Percentiles rank a stretch among this genome's conserved stretches.
These are phyloP conservation scores for Elanoides forficatus DNA, from an alignment of 2,113 vertebrate genomes.

Conservation along the genomic window DNA sequence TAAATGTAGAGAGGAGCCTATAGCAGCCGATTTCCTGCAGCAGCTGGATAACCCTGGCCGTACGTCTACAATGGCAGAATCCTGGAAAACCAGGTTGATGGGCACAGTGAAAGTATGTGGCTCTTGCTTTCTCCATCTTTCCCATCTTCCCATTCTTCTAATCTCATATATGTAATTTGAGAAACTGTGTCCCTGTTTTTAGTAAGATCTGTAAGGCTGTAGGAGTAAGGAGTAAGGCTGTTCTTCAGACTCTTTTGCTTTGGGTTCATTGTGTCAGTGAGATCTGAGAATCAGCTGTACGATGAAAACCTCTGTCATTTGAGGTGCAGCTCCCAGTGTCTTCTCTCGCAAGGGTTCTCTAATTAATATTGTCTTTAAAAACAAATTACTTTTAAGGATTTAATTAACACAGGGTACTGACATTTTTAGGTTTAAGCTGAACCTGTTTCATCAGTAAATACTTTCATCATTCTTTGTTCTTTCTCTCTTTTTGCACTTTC, in stretches of 20 bases:
- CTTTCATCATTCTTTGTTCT: slow-evolving; percentile 30
- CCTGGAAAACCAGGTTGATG: not conserved
- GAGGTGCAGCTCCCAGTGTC: not conserved
- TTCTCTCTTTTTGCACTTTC: not conserved
- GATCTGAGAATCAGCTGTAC: not conserved
- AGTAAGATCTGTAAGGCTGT: not conserved
- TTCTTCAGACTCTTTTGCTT: not conserved
- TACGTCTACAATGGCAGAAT: not conserved
- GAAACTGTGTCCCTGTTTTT: not conserved
- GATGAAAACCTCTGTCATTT: not conserved
- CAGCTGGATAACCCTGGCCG: not conserved
- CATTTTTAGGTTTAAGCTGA: slow-evolving; percentile 30
- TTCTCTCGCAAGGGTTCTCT: not conserved
- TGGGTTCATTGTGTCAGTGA: not conserved
- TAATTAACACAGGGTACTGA: slow-evolving; percentile 39
- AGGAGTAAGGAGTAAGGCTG: not conserved
- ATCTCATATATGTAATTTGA: not conserved
- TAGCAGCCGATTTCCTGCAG: not conserved
- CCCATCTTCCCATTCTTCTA: not conserved
- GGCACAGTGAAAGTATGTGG: not conserved
- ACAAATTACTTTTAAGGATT: slow-evolving; percentile 19
- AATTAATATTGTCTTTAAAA: slow-evolving; percentile 44
- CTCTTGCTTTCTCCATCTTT: not conserved
- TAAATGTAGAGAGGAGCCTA: not conserved
- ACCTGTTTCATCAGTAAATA: slow-evolving; percentile 5